Base-by-base conservation (phyloP, 2,113 vertebrate species). In the Colaptes auratus region DNA sequence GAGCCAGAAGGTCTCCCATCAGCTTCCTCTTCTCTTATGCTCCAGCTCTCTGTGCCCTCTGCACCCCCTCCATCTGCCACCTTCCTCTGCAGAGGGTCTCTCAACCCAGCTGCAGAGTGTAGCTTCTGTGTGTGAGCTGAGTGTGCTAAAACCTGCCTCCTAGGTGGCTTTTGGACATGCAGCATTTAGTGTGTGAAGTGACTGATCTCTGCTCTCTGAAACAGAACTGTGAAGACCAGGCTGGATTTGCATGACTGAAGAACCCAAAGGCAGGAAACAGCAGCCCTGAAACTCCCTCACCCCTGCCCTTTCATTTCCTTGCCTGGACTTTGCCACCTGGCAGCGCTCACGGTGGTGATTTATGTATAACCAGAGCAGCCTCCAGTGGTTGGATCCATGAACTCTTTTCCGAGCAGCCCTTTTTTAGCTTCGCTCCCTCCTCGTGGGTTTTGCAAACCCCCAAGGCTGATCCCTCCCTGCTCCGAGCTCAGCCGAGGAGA, bases 281-380 rank as follows among this genome's bases (percentile, higher is more conserved):
- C 92, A 21, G 89, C 91, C 92, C 92, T 52, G 42, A 73, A 84
- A 74, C 59, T 69, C 76, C 55, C 53, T 42, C 60, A 39, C 74
- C 66, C 44, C 73, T 82, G 64, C 88, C 75, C 56, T 46, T 55
- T 58, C 24, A 20, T 65, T 77, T 82, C 72, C 53, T 46, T 6
- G 15, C 1, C 31, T 18, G 30, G 82, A 70, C 70, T 27, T 71
- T 46, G 46, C 36, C 35, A 23, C 1, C 65, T 75, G 89, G 9
- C 75, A 10, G n/a, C 4, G 48, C 1, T 2, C 42, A 10, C 2
- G 0, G 39, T 7, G 58, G 89, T 93, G 94, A 90, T 96, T 96
- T 95, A 82, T 89, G 82, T 30, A 95, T 56, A 82, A 82, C 91
- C 88, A 96, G 86, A 97, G 96, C 96, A 92, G 79, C 96, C 95